Conservation (phyloP, 2,797 vertebrate species). For the Notolepis coatsorum region DNA sequence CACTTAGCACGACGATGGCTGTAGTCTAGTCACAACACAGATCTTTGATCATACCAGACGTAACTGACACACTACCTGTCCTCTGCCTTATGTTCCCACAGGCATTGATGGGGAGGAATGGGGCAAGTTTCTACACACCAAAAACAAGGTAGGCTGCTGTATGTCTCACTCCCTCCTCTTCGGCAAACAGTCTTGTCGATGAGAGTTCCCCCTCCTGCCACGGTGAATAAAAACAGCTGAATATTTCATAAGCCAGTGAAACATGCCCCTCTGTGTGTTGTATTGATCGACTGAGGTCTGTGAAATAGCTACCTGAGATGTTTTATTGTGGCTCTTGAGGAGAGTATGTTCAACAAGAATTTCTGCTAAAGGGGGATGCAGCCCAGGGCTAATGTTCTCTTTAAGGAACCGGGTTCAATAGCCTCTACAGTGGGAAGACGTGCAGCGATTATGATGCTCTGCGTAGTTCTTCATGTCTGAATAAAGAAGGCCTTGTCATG, state of each 20-base stretch:
- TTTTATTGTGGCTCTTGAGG: slow-evolving; percentile 6
- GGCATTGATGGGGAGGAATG: slow-evolving; percentile 96
- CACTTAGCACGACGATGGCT: slow-evolving; percentile 24
- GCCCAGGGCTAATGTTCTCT: slow-evolving; percentile 22
- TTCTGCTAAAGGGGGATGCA: slow-evolving; percentile 33
- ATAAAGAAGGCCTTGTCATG: slow-evolving; percentile 33
- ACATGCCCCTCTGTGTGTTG: not conserved
- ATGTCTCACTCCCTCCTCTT: not conserved
- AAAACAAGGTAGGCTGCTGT: slow-evolving; percentile 90
- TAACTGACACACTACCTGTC: slow-evolving; percentile 34
- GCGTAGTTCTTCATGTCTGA: slow-evolving; percentile 8
- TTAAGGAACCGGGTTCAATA: not conserved
- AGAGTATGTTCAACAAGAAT: slow-evolving; percentile 8
- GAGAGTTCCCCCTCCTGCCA: not conserved
- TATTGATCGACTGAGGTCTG: slow-evolving; percentile 13
- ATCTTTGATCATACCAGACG: slow-evolving; percentile 30
- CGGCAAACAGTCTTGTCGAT: not conserved
- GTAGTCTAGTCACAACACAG: slow-evolving; percentile 39
- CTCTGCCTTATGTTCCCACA: slow-evolving; percentile 63
- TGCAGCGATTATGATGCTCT: not conserved
- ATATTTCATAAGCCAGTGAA: slow-evolving; percentile 13
- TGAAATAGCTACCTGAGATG: slow-evolving; percentile 1
- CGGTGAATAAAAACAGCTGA: not conserved
- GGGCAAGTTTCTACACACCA: slow-evolving; percentile 99
- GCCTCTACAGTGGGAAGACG: not conserved